Percentiles rank a stretch among this genome's conserved stretches.
phyloP scores from a whole-genome alignment of 2,888 invertebrate genomes.

The Unio delphinus region DNA sequence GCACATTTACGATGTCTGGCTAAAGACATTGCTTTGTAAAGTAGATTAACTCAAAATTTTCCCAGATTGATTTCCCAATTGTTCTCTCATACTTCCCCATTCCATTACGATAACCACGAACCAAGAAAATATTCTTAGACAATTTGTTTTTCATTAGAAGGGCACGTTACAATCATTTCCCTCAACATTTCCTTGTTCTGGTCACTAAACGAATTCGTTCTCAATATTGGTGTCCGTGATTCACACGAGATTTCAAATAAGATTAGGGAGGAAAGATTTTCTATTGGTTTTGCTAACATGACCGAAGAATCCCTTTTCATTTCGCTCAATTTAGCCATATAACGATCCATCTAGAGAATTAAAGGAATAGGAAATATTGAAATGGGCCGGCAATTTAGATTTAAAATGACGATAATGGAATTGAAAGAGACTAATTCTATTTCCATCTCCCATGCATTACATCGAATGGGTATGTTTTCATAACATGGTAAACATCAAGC shows the following conservation, averaged over 20 bases:
- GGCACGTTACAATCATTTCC: constrained; percentile 21
- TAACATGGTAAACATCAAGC: too few relatives aligned
- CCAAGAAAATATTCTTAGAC: constrained; percentile 25
- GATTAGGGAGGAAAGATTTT: constrained; percentile 33
- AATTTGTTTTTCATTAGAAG: constrained; percentile 26
- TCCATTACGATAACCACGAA: too few relatives aligned
- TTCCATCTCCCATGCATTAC: too few relatives aligned
- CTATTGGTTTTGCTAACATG: constrained; percentile 13
- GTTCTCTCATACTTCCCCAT: too few relatives aligned
- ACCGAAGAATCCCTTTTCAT: not conserved
- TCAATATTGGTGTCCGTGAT: constrained; percentile 22
- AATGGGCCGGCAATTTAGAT: constrained; percentile 12
- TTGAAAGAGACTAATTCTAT: too few relatives aligned
- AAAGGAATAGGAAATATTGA: constrained; percentile 2
- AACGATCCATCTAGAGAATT: constrained; percentile 26
- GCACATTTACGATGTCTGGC: too few relatives aligned
- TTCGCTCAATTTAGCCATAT: constrained; percentile 35
- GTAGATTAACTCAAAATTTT: not conserved
- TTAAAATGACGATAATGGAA: constrained; percentile 3
- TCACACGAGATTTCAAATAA: constrained; percentile 39
- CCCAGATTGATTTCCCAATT: not conserved
- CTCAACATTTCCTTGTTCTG: constrained; percentile 22
- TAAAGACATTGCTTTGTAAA: not conserved
- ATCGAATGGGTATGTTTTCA: too few relatives aligned
- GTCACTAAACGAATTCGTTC: constrained; percentile 29